A percentile compares a stretch with the other conserved stretches of the same genome.
Evolutionary conservation across 2,797 vertebrate genomes (phyloP).

Genomic region (Oryzias dopingdopingensis): DNA sequence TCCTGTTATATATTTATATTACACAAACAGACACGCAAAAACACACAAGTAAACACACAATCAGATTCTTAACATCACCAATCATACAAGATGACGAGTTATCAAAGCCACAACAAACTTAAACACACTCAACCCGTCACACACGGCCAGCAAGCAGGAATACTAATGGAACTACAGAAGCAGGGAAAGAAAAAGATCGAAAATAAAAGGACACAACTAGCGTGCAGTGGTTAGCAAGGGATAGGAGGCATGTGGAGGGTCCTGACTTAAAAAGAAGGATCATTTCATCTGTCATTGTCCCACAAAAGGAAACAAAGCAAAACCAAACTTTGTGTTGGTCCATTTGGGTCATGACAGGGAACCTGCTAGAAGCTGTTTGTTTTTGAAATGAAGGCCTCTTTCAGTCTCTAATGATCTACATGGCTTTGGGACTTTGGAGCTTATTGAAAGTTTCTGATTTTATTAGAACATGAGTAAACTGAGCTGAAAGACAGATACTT

Average conservation of each 20-base stretch:
- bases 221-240: slow-evolving; percentile 57
- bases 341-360: slow-evolving; percentile 59
- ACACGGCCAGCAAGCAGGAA: slow-evolving; percentile 65
- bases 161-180: slow-evolving; percentile 58
- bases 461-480: slow-evolving; percentile 1
- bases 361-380: slow-evolving; percentile 37
- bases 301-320: slow-evolving; percentile 43
- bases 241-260: slow-evolving; percentile 54
- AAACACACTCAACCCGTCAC: slow-evolving; percentile 20
- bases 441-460: slow-evolving; percentile 11
- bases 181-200: slow-evolving; percentile 54
- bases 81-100: slow-evolving; percentile 18
- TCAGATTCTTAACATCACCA: slow-evolving; percentile 11
- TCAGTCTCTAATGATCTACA: slow-evolving; percentile 23
- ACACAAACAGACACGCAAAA: background rate
- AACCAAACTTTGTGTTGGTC: slow-evolving; percentile 29
- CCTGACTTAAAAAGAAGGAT: slow-evolving; percentile 58
- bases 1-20: background rate
- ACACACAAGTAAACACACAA: slow-evolving; percentile 7
- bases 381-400: slow-evolving; percentile 45
- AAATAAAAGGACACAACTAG: slow-evolving; percentile 56
- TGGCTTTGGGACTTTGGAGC: slow-evolving; percentile 29
- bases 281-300: slow-evolving; percentile 56
- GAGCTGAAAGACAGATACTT: background rate
- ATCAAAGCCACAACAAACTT: slow-evolving; percentile 16